Base-by-base conservation (phyloP, 1,140 invertebrate genomes). In the Cataglyphis hispanica region DNA sequence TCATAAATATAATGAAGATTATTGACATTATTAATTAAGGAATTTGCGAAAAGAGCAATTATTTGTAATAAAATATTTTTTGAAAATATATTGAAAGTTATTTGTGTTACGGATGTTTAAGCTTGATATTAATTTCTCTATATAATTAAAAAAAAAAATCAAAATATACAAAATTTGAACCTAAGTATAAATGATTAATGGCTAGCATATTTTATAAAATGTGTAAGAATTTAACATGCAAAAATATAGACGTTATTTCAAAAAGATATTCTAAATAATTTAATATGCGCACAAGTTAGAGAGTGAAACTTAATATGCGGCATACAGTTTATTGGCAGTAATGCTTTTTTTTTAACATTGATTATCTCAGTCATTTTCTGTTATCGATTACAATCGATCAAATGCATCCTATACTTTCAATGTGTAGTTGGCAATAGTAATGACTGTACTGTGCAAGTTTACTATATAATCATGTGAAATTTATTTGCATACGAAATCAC, bases 401-500 rank as follows among this genome's bases (percentile, higher is more conserved):
- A 11, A n/a, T 40, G 46, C 85, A 34, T 86, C 58, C 61, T 37
- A n/a, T 46, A 60, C 61, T 90, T 90, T 87, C 88, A 84, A 84
- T 84, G 75, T 70, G 78, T 75, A 34, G 58, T 61, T 76, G 27
- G 72, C 76, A 89, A 80, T 89, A 80, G 74, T 76, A 87, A 84
- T 56, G 37, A 72, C 58, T 56, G 60, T 69, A 22, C 60, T 34
- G 46, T 10, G 56, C n/a, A 25, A 40, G 50, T 31, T 22, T 53
- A n/a, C 69, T 56, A 31, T 69, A 27, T 84, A 84, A 89, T 90
- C 61, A 84, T 5, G 50, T n/a, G 78, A 80, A 84, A 80, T 87
- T 86, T 90, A 90, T 87, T 84, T 81, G 87, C 76, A 89, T 86
- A 86, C 70, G 50, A 86, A 85, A 88, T 89, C 76, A 80, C 34